Evolutionary conservation across 2,797 vertebrate genomes (phyloP), one percentile per base, ranked within the genome.

Genomic region (Megaceryle alcyon): DNA sequence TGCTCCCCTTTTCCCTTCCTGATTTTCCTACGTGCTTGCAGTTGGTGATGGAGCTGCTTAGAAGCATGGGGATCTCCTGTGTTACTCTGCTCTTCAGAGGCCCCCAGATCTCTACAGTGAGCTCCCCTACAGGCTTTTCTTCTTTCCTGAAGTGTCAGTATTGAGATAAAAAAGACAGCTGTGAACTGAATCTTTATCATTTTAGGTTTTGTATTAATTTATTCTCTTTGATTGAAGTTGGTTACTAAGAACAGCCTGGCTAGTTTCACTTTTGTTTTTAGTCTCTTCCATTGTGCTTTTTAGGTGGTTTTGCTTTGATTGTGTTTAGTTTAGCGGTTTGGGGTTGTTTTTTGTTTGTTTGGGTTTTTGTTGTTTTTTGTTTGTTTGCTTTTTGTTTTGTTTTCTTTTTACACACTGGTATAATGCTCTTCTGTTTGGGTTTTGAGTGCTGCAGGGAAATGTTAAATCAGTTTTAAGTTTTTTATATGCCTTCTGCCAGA

Each of bases 191-290:
- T 77, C n/a, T 80, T 86, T 79, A 80, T 70, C 2, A 63, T 72
- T 90, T 82, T 82, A 63, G 69, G 8, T 54, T 94, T 20, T 87
- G 64, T 26, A 12, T 88, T 85, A 39, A 54, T 92, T 89, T 87
- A 75, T 82, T 75, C 57, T 28, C 9, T 88, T 95, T 93, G 48
- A 70, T 72, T 79, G 66, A 86, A 90, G 66, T 12, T 5, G 0
- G 44, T 82, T 84, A 29, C 71, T 59, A 81, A 64, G 63, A 84
- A 48, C 57, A 89, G 61, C 57, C 57, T 76, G 53, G 10, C 29
- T 65, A 72, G 78, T 92, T 95, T 97, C 83, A 83, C 71, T 95
- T 80, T 85, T 92, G 53, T 19, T 87, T 93, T 95, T 75, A 43
- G 79, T 73, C 41, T 70, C 22, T 89, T 60, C 82, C 60, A 8